Conservation (phyloP, 2,888 invertebrate species). For the Agrilus cyanescens region DNA sequence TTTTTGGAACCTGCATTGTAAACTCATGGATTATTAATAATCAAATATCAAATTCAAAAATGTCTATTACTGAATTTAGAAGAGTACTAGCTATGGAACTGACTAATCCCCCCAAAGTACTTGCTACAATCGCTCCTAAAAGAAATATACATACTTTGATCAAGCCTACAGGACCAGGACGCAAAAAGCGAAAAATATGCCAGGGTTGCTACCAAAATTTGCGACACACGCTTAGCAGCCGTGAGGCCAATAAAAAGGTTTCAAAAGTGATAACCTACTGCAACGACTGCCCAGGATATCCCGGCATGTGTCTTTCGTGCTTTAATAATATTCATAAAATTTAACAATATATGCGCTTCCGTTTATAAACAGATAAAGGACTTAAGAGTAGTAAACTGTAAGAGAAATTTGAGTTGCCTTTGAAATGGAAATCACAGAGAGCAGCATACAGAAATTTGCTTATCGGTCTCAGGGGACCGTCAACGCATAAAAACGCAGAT, state of each 20-base stretch:
- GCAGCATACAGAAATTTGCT: too few species aligned
- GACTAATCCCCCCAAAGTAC: neutral
- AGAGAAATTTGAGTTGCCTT: too few species aligned
- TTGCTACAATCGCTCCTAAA: neutral
- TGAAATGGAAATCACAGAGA: too few species aligned
- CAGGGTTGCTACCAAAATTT: conserved; percentile 8
- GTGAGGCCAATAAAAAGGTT: conserved; percentile 8
- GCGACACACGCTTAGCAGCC: conserved; percentile 1
- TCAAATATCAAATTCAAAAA: conserved; percentile 2
- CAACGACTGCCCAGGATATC: conserved; percentile 5
- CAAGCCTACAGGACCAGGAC: conserved; percentile 7
- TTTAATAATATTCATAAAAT: too few species aligned
- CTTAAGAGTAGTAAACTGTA: too few species aligned
- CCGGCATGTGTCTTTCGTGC: conserved; percentile 7
- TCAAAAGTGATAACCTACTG: conserved; percentile 7
- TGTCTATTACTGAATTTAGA: conserved; percentile 9
- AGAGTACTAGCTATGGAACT: conserved; percentile 3
- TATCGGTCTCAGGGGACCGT: too few species aligned
- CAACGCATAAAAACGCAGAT: too few species aligned
- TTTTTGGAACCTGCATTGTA: conserved; percentile 7
- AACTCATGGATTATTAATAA: conserved; percentile 5
- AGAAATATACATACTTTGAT: conserved; percentile 8
- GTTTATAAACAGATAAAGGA: too few species aligned
- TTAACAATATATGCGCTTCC: too few species aligned
- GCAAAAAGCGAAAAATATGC: conserved; percentile 10